A percentile compares a stretch with the other conserved stretches of the same genome.
These are phyloP conservation scores for Metellina segmentata DNA, from an alignment of 2,888 invertebrate genomes.

Conservation along the genomic window DNA sequence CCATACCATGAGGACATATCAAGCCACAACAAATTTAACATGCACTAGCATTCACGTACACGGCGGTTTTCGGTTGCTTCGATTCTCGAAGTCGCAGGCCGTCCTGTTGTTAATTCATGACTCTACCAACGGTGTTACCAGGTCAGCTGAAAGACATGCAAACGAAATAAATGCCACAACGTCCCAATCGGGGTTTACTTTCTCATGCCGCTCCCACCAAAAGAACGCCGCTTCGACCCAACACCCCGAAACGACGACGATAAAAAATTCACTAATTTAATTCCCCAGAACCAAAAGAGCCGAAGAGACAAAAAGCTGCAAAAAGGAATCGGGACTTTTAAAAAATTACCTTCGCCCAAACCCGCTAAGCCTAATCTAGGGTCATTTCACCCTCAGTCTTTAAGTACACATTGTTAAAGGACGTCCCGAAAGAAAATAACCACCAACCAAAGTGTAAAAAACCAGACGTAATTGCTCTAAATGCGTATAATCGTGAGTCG, in stretches of 20 bases:
- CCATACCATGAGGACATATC: too few species aligned
- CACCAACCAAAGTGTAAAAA: slow-evolving; percentile 11
- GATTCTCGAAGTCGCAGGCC: too few species aligned
- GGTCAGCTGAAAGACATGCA: too few species aligned
- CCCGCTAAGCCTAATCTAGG: slow-evolving; percentile 28
- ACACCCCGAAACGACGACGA: background rate
- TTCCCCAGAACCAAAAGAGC: background rate
- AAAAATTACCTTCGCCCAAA: background rate
- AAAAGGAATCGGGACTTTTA: background rate
- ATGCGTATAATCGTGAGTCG: slow-evolving; percentile 69
- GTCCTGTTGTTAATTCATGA: too few species aligned
- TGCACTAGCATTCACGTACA: too few species aligned
- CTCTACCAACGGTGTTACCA: too few species aligned
- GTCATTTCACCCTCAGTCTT: background rate
- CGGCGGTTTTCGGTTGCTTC: too few species aligned
- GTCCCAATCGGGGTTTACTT: too few species aligned
- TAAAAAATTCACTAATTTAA: background rate
- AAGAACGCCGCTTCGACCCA: background rate
- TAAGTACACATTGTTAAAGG: slow-evolving; percentile 7
- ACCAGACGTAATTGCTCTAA: slow-evolving; percentile 71
- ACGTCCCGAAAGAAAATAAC: slow-evolving; percentile 42
- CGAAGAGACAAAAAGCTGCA: slow-evolving; percentile 3
- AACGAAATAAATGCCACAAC: too few species aligned
- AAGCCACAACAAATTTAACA: too few species aligned
- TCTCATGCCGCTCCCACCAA: background rate